A percentile compares a stretch with the other conserved stretches of the same genome.
Conservation (phyloP, 1,140 invertebrate genomes). For the Bombus ignitus region DNA sequence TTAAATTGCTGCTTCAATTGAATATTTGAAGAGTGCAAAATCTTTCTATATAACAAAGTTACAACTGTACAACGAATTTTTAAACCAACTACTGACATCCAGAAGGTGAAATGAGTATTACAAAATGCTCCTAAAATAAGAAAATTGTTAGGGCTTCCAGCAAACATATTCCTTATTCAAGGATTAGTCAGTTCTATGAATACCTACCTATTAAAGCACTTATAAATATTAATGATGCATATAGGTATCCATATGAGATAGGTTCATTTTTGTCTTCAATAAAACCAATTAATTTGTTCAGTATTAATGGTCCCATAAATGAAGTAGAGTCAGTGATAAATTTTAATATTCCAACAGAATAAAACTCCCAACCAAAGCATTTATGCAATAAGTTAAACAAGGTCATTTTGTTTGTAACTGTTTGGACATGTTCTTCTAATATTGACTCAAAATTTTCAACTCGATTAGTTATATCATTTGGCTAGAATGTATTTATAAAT, state of each 20-base stretch:
- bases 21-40: conserved; percentile 85
- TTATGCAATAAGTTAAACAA: conserved; percentile 90
- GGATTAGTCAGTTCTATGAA: neutral
- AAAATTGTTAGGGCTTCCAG: neutral
- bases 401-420: conserved; percentile 82
- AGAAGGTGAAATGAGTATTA: conserved; percentile 95
- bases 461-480: conserved; percentile 4
- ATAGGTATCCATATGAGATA: conserved; percentile 89
- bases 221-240: conserved; percentile 88
- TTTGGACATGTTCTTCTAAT: conserved; percentile 26
- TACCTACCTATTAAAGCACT: conserved; percentile 85
- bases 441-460: conserved; percentile 47
- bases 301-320: conserved; percentile 94
- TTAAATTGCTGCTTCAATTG: conserved; percentile 85
- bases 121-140: conserved; percentile 86
- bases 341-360: conserved; percentile 93
- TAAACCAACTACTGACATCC: conserved; percentile 91
- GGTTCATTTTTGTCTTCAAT: conserved; percentile 89
- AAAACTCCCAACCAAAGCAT: conserved; percentile 94
- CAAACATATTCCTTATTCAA: neutral
- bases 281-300: conserved; percentile 92
- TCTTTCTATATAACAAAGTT: conserved; percentile 93
- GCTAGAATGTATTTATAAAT: conserved; percentile 31
- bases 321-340: conserved; percentile 91
- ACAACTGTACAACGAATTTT: conserved; percentile 94